A percentile compares a stretch with the other conserved stretches of the same genome.
phyloP scores from a whole-genome alignment of 2,113 vertebrate species.

The Ictalurus punctatus region DNA sequence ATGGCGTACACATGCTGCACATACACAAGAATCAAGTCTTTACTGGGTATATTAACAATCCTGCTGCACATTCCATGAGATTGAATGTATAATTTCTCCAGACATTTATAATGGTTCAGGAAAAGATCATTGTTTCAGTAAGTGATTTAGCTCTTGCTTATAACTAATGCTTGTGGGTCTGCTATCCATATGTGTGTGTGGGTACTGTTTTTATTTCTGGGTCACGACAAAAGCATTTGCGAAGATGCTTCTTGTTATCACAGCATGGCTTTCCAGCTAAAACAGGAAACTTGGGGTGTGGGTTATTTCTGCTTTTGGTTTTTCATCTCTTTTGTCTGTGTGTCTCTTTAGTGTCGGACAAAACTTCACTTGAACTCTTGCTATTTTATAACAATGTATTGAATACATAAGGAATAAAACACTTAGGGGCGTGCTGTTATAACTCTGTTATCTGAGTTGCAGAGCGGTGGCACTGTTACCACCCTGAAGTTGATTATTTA shows the following conservation, averaged over 20 bases:
- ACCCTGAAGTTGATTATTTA: not conserved
- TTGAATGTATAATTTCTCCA: not conserved
- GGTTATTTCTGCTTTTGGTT: not conserved
- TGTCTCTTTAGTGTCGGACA: not conserved
- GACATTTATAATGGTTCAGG: not conserved
- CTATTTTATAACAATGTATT: not conserved
- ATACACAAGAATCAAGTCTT: constrained; percentile 6
- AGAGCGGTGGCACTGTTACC: not conserved
- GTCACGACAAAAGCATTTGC: not conserved
- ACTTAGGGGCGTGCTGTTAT: not conserved
- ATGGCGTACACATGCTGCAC: not conserved
- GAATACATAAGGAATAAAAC: not conserved
- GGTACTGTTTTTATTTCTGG: not conserved
- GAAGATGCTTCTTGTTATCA: constrained; percentile 11
- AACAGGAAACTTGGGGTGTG: not conserved
- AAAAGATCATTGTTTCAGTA: not conserved
- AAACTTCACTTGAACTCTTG: not conserved
- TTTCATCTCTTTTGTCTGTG: not conserved
- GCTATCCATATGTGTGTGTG: constrained; percentile 20
- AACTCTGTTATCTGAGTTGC: not conserved
- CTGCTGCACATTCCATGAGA: not conserved
- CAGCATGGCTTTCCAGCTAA: not conserved
- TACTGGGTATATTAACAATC: not conserved
- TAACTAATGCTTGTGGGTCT: not conserved
- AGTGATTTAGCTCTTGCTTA: not conserved